phyloP scores from a whole-genome alignment of 2,888 invertebrate genomes.

The Alloplasta piceator region DNA sequence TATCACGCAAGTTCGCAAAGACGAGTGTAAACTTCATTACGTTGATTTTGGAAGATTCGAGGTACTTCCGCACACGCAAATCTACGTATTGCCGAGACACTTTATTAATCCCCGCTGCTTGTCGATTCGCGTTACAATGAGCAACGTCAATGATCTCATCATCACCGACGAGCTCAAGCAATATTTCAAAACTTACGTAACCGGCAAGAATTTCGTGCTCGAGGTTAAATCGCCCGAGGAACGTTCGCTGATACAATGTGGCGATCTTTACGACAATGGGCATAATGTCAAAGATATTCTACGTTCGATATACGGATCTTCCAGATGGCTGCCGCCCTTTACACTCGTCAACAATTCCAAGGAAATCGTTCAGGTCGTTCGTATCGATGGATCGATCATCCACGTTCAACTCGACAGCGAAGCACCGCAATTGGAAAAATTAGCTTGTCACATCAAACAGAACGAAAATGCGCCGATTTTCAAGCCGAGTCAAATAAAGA shows the following conservation, averaged over 20 bases:
- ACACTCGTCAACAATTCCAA: slow-evolving; percentile 67
- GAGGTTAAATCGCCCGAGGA: slow-evolving; percentile 89
- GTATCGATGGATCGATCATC: slow-evolving; percentile 88
- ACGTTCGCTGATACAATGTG: slow-evolving; percentile 90
- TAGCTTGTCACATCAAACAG: slow-evolving; percentile 88
- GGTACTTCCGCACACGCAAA: slow-evolving; percentile 88
- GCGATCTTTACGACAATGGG: slow-evolving; percentile 87
- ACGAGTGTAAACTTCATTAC: slow-evolving; percentile 90
- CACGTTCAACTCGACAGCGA: slow-evolving; percentile 89
- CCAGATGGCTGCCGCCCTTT: slow-evolving; percentile 64
- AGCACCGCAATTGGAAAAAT: slow-evolving; percentile 85
- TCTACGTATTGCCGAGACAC: slow-evolving; percentile 90
- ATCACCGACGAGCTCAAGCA: slow-evolving; percentile 87
- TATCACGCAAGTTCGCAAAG: slow-evolving; percentile 89
- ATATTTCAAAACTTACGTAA: slow-evolving; percentile 89
- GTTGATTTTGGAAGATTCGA: slow-evolving; percentile 93
- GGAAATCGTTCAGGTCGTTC: slow-evolving; percentile 85
- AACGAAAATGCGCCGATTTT: slow-evolving; percentile 85
- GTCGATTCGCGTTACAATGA: slow-evolving; percentile 90
- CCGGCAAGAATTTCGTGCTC: slow-evolving; percentile 87
- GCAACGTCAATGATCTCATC: slow-evolving; percentile 86
- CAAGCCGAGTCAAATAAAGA: slow-evolving; percentile 83
- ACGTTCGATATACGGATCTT: slow-evolving; percentile 75
- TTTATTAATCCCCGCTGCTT: slow-evolving; percentile 89
- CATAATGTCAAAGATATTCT: slow-evolving; percentile 87